Evolutionary conservation across 2,797 vertebrate species (phyloP).

Genomic region (Argentina silus): DNA sequence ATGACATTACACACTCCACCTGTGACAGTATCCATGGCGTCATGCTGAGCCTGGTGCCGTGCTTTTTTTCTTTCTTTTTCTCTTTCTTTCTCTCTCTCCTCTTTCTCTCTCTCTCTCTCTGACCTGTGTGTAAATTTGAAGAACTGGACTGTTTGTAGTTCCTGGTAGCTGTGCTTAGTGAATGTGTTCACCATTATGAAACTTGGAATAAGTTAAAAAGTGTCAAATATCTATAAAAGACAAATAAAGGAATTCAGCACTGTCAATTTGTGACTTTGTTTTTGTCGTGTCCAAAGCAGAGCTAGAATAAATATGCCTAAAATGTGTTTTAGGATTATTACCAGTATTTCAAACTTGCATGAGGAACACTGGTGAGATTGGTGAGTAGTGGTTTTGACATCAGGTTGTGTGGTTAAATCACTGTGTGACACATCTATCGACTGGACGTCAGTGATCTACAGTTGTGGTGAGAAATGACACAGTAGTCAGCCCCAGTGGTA

Average conservation of each 20-base stretch:
- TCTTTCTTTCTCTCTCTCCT: neutral
- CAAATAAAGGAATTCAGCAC: constrained; percentile 81
- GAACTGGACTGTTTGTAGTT: constrained; percentile 81
- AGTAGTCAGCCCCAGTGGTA: too few species aligned
- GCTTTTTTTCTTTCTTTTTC: constrained; percentile 49
- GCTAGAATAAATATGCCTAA: too few species aligned
- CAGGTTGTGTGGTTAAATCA: too few species aligned
- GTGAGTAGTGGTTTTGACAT: too few species aligned
- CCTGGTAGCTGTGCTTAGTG: constrained; percentile 89
- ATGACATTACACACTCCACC: constrained; percentile 25
- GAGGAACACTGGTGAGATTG: too few species aligned
- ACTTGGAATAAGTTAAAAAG: constrained; percentile 76
- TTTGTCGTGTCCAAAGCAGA: neutral
- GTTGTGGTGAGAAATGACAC: too few species aligned
- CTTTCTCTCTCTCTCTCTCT: constrained; percentile 10
- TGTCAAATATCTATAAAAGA: constrained; percentile 78
- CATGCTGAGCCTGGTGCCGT: constrained; percentile 34
- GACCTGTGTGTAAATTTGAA: constrained; percentile 68
- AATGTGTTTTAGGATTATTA: too few species aligned
- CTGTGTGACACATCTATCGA: too few species aligned
- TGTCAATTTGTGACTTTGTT: constrained; percentile 32
- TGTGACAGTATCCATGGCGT: constrained; percentile 44
- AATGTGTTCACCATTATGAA: constrained; percentile 86
- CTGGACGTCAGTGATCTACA: too few species aligned
- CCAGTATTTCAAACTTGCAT: too few species aligned